Percentiles rank a stretch among this genome's conserved stretches.
Conservation (phyloP, 2,888 invertebrate species). For the Nemoura dubitans region DNA sequence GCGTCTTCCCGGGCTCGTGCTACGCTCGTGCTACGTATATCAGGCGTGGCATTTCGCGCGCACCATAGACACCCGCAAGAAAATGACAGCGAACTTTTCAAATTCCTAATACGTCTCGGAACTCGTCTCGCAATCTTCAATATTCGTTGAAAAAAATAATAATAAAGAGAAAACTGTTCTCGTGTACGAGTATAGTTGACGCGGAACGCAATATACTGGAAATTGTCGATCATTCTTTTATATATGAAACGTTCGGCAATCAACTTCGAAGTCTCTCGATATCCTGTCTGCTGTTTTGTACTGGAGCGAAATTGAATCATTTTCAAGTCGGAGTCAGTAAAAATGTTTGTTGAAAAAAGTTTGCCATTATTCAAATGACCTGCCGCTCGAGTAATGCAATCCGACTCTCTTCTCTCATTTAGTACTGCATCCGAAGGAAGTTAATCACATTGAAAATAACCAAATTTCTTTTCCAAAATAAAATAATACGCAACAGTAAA, state of each 20-base stretch:
- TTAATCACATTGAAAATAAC: constrained; percentile 12
- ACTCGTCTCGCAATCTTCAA: background rate
- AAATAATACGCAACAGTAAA: background rate
- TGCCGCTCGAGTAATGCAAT: background rate
- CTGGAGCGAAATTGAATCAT: background rate
- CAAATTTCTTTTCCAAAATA: background rate
- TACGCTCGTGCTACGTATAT: background rate
- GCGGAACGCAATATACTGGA: background rate
- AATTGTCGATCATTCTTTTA: background rate
- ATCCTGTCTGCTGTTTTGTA: background rate
- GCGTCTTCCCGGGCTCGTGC: background rate
- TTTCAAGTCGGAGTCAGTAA: background rate
- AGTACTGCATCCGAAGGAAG: background rate
- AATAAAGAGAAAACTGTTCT: background rate
- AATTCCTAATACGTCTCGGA: background rate
- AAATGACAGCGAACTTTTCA: constrained; percentile 1
- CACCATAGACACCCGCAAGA: background rate
- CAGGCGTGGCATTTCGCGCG: background rate
- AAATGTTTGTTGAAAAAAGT: background rate
- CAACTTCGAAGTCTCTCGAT: background rate
- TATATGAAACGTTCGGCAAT: background rate
- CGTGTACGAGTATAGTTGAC: background rate
- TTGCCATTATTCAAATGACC: background rate
- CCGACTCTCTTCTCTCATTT: background rate
- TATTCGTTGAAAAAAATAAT: background rate